Base-by-base conservation (phyloP, 2,113 vertebrate species). In the Raja brachyura region DNA sequence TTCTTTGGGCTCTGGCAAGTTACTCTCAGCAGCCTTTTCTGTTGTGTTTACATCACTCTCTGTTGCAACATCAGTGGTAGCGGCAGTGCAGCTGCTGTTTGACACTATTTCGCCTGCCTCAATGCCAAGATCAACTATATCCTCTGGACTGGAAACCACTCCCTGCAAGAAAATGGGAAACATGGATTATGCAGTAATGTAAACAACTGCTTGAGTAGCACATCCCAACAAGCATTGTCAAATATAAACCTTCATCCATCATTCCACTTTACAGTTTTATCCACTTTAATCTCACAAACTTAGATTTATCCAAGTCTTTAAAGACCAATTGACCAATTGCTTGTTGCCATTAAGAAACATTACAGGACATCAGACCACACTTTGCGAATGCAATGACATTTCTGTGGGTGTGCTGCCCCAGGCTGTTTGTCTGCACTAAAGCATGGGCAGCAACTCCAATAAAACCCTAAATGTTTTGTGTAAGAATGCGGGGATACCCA, bases 31-130 rank as follows among this genome's bases (percentile, higher is more conserved):
- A 28, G 94, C 93, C 86, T 97, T 98, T 94, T 99, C 99, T 28
- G 97, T 95, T 4, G 98, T 97, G 63, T 97, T 96, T 31, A 97
- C 97, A 94, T 99, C 99, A 90, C 97, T 99, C 95, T 99, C 98
- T 3, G 96, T 96, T 94, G 97, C 99, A 93, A 98, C 98, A 54
- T 98, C 97, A 93, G 98, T 99, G 61, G 98, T 97, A 11, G 33
- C 33, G 63, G 86, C 98, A 25, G 97, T 96, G 4, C 98, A 97
- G 61, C 98, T 98, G 93, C 98, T 99, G 63, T 98, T 97, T 31
- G 99, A 98, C 14, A 98, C 99, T 94, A 98, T 98, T 96, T 99
- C 98, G 96, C 99, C 99, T 63, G 97, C 97, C 94, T 99, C 98
- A 95, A 98, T 98, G 93, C 97, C 97, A 94, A 98, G 96, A 93